Evolutionary conservation across 2,113 vertebrate genomes (phyloP).

Genomic region (Sardina pilchardus): DNA sequence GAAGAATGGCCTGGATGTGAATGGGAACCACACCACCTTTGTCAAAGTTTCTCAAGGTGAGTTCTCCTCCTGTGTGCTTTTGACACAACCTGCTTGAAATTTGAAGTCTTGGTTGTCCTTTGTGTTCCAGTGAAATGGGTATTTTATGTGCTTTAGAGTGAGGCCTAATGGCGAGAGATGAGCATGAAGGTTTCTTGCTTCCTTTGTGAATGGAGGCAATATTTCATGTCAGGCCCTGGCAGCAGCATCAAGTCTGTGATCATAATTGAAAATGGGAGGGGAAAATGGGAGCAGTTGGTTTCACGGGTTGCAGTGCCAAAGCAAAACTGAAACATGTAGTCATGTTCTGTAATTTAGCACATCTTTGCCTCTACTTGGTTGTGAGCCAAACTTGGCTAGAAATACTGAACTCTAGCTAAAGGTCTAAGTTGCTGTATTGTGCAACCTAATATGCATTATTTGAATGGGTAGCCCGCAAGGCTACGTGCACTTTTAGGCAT

Average conservation of each 20-base stretch:
- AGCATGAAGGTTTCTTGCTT: no score
- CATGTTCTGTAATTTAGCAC: no score
- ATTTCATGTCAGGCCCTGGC: not conserved
- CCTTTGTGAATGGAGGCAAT: no score
- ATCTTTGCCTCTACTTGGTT: no score
- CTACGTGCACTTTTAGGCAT: no score
- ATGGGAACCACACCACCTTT: conserved; percentile 73
- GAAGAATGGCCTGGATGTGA: conserved; percentile 74
- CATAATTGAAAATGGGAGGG: no score
- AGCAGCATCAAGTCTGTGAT: not conserved
- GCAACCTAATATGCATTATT: no score
- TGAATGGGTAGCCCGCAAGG: no score
- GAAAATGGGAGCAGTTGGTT: no score
- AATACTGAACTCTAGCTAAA: no score
- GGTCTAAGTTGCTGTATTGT: no score
- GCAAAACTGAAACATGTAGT: not conserved
- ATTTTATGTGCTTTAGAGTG: not conserved
- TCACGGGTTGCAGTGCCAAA: not conserved
- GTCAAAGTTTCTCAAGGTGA: conserved; percentile 58
- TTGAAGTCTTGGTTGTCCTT: not conserved
- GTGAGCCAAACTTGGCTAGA: no score
- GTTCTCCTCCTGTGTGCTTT: not conserved
- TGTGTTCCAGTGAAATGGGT: not conserved
- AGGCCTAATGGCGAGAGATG: not conserved
- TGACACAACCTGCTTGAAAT: not conserved